Base-by-base conservation (phyloP, 2,113 vertebrate genomes). In the Oostethus manadensis region DNA sequence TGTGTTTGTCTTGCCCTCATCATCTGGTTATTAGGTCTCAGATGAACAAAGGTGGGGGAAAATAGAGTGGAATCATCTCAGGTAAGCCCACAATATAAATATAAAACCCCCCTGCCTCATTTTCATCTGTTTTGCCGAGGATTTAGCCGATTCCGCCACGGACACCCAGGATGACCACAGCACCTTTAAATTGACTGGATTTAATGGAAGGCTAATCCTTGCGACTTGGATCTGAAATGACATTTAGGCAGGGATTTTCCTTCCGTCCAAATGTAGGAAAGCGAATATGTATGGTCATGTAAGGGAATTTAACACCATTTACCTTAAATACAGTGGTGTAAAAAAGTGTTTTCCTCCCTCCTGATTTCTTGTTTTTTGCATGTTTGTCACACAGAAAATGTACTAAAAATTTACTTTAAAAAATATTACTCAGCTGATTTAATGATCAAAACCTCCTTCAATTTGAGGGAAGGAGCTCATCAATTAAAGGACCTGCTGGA, bases 171-270 rank as follows among this genome's bases (percentile, higher is more conserved):
- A 83, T 74, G 79, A 77, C 88, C 86, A 77, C 85, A 88, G 74
- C 80, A 66, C 82, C 75, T 88, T 68, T 66, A 62, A 83, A 86
- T 72, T 71, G 77, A 75, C 51, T 66, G 22, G 66, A 74, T 86
- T 92, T 92, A 92, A 91, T 91, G 90, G 89, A 90, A 85, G 82
- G 76, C 47, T 93, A 94, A 94, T 93, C 91, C 90, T 46, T 62
- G 56, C 79, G 90, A 91, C 90, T 88, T 90, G 86, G 71, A 91
- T 86, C 89, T 86, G 85, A 89, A 91, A 92, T 91, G 87, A 91
- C 89, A 85, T 90, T 93, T 91, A 88, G 85, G 45, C 77, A 81
- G 88, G 29, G 29, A 33, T 33, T 33, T 33, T 33, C 29, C 7
- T 33, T 7, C 29, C 8, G 29, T 33, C 29, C 5, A 7, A 33